phyloP scores from a whole-genome alignment of 2,113 vertebrate species.

The Pipa parva region DNA sequence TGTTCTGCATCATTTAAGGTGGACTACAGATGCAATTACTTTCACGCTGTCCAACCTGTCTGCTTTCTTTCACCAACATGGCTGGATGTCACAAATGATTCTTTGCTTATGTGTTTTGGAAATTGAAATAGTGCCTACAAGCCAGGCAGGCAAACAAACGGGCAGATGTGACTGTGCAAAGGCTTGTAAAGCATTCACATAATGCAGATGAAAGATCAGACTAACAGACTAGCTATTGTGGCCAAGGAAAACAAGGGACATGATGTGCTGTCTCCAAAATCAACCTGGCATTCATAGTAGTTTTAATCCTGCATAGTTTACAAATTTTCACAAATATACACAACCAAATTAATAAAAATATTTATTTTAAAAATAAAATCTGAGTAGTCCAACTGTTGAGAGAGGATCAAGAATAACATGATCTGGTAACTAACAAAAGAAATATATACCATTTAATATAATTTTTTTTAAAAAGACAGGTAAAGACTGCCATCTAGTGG shows the following conservation, averaged over 20 bases:
- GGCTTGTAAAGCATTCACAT: neutral
- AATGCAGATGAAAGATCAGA: neutral
- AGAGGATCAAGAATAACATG: slow-evolving; percentile 8
- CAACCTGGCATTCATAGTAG: neutral
- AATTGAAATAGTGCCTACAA: slow-evolving; percentile 31
- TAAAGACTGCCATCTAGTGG: slow-evolving; percentile 53
- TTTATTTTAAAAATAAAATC: neutral
- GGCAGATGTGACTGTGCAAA: slow-evolving; percentile 7
- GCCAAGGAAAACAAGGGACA: neutral
- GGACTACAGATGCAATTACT: slow-evolving; percentile 36
- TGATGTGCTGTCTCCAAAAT: neutral
- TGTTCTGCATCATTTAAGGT: neutral
- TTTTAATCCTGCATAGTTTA: neutral
- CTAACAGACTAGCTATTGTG: neutral
- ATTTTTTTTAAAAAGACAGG: neutral
- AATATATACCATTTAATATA: neutral
- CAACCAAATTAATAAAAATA: neutral
- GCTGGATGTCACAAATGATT: slow-evolving; percentile 16
- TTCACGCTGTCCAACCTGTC: slow-evolving; percentile 17
- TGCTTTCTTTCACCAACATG: slow-evolving; percentile 32
- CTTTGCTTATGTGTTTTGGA: slow-evolving; percentile 14
- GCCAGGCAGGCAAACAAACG: slow-evolving; percentile 10
- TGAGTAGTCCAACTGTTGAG: neutral
- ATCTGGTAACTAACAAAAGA: neutral
- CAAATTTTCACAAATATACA: neutral